These are phyloP conservation scores for Phorcus lineatus DNA, from an alignment of 2,888 invertebrate genomes.

Conservation along the genomic window DNA sequence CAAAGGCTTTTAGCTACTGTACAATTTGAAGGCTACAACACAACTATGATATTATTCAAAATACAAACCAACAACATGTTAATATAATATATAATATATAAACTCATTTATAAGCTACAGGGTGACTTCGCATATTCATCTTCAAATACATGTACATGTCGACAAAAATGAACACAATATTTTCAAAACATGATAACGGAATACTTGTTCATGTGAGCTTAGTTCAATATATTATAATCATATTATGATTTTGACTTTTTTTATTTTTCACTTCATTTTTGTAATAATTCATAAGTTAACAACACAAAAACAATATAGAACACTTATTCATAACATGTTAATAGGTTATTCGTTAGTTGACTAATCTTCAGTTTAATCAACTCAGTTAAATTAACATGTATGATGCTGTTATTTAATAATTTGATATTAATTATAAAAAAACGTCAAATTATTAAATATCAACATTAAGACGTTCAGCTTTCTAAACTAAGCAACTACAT, in stretches of 20 bases:
- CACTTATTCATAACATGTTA: constrained; percentile 13
- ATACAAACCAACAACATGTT: constrained; percentile 23
- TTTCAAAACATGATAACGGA: constrained; percentile 9
- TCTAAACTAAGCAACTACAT: too few relatives aligned
- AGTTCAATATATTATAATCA: constrained; percentile 18
- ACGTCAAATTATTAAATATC: too few relatives aligned
- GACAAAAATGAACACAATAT: constrained; percentile 16
- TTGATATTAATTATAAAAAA: too few relatives aligned
- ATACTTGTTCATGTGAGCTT: constrained; percentile 13
- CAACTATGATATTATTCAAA: constrained; percentile 15
- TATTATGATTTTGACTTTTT: constrained; percentile 21
- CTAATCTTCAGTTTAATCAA: too few relatives aligned
- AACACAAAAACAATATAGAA: constrained; percentile 23
- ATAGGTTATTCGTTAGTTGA: not conserved
- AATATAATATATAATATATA: constrained; percentile 29
- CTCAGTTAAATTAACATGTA: too few relatives aligned
- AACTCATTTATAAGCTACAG: constrained; percentile 17
- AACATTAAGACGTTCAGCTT: too few relatives aligned
- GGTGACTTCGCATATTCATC: constrained; percentile 13
- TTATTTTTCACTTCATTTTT: constrained; percentile 1
- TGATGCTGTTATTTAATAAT: too few relatives aligned
- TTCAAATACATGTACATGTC: not conserved
- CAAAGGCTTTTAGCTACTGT: not conserved
- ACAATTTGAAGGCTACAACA: constrained; percentile 17
- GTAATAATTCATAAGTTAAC: constrained; percentile 15